These are phyloP conservation scores for Ericerus pela DNA, from an alignment of 1,140 invertebrate genomes.

Conservation along the genomic window DNA sequence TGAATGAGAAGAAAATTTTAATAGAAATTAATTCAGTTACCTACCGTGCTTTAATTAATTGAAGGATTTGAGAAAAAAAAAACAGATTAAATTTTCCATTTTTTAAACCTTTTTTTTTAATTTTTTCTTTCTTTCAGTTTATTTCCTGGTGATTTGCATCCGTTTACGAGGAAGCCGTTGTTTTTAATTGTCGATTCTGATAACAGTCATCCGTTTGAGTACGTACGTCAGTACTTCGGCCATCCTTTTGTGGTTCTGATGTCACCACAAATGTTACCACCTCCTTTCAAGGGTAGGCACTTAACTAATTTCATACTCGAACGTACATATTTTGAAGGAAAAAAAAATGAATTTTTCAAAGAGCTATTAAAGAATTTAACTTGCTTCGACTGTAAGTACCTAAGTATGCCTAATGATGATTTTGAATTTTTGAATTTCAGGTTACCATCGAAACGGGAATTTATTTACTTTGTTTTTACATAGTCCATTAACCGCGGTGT, in stretches of 20 bases:
- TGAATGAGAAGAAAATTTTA: no score
- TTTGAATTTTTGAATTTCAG: slow-evolving; percentile 37
- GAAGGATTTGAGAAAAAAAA: not conserved
- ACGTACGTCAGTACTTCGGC: slow-evolving; percentile 82
- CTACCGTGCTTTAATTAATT: not conserved
- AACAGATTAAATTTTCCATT: not conserved
- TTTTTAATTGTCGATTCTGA: slow-evolving; percentile 91
- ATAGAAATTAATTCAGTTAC: no score
- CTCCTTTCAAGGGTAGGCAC: slow-evolving; percentile 60
- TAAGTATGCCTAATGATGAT: no score
- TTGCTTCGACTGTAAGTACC: no score
- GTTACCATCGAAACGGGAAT: slow-evolving; percentile 79
- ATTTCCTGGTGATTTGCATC: slow-evolving; percentile 84
- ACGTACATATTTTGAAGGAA: not conserved
- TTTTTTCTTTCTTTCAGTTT: slow-evolving; percentile 38
- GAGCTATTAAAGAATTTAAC: no score
- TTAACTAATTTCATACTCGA: not conserved
- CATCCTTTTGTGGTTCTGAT: slow-evolving; percentile 88
- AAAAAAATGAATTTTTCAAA: no score
- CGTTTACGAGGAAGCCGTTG: slow-evolving; percentile 43
- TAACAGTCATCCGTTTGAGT: slow-evolving; percentile 86
- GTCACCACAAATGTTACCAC: slow-evolving; percentile 80
- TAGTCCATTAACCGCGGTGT: slow-evolving; percentile 82
- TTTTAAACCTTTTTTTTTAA: slow-evolving; percentile 8
- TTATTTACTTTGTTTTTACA: slow-evolving; percentile 91